Evolutionary conservation across 2,113 vertebrate genomes (phyloP).

Genomic region (Gavialis gangeticus): DNA sequence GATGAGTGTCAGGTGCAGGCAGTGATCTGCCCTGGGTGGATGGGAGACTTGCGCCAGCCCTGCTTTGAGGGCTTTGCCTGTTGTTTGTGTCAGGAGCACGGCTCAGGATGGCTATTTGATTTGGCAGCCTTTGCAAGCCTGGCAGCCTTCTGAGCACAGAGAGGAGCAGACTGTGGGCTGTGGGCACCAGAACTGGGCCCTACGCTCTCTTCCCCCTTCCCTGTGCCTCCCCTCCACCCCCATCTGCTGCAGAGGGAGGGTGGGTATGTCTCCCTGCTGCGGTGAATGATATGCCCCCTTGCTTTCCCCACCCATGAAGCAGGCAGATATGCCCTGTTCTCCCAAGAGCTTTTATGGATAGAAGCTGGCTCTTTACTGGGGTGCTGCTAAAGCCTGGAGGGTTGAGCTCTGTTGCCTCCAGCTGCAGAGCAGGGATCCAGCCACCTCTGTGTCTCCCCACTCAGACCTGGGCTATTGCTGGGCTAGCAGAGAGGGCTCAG

Average conservation of each 20-base stretch:
- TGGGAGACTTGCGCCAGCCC: neutral
- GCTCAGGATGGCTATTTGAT: slow-evolving; percentile 36
- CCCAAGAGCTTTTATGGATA: neutral
- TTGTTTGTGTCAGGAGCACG: neutral
- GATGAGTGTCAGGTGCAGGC: slow-evolving; percentile 1
- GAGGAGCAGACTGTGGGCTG: neutral
- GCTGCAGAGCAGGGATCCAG: accelerated
- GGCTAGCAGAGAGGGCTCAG: neutral
- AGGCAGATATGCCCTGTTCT: neutral
- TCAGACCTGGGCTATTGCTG: neutral
- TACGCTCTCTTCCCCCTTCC: neutral
- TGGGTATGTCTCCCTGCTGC: neutral
- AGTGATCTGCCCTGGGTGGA: slow-evolving; percentile 1
- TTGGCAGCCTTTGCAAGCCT: slow-evolving; percentile 28
- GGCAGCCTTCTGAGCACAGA: neutral
- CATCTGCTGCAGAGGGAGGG: neutral
- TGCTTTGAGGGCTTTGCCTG: slow-evolving; percentile 4
- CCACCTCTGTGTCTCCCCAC: neutral
- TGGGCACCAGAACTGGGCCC: neutral
- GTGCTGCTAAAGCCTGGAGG: neutral
- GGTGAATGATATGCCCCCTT: neutral
- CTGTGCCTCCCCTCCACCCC: neutral
- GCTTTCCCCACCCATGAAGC: neutral
- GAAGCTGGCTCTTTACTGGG: neutral
- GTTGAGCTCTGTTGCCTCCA: neutral